A percentile compares a stretch with the other conserved stretches of the same genome.
Conservation (phyloP, 2,113 vertebrate genomes). For the Rhinopithecus roxellana region DNA sequence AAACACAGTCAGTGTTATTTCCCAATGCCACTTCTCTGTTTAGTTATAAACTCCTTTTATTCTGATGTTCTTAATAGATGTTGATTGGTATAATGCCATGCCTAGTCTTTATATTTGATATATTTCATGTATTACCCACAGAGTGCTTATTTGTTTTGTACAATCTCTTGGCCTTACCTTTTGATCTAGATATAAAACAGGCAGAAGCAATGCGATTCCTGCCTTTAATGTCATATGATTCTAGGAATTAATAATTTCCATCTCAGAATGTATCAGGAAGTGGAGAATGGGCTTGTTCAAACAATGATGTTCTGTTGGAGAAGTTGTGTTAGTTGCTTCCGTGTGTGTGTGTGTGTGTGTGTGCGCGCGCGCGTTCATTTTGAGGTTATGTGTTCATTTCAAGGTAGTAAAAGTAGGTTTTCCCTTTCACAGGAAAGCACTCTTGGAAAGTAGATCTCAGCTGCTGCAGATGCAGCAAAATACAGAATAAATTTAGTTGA, state of each 20-base stretch:
- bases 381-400: neutral
- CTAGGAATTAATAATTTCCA: conserved; percentile 78
- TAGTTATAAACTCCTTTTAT: conserved; percentile 57
- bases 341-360: neutral
- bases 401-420: neutral
- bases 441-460: neutral
- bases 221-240: conserved; percentile 72
- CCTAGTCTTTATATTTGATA: conserved; percentile 33
- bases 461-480: neutral
- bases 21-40: conserved; percentile 37
- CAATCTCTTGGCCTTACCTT: conserved; percentile 44
- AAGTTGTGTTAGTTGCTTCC: neutral
- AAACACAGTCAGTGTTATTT: conserved; percentile 37
- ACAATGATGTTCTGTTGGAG: neutral
- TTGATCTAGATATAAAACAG: conserved; percentile 78
- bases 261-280: conserved; percentile 68
- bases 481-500: conserved; percentile 8
- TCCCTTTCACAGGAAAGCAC: neutral
- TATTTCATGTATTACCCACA: conserved; percentile 57
- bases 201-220: conserved; percentile 75
- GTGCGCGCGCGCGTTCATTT: neutral
- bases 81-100: conserved; percentile 47
- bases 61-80: conserved; percentile 61
- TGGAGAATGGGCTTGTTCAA: neutral
- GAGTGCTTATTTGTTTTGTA: conserved; percentile 60